phyloP scores from a whole-genome alignment of 2,888 invertebrate species.

The Meloe dianella region DNA sequence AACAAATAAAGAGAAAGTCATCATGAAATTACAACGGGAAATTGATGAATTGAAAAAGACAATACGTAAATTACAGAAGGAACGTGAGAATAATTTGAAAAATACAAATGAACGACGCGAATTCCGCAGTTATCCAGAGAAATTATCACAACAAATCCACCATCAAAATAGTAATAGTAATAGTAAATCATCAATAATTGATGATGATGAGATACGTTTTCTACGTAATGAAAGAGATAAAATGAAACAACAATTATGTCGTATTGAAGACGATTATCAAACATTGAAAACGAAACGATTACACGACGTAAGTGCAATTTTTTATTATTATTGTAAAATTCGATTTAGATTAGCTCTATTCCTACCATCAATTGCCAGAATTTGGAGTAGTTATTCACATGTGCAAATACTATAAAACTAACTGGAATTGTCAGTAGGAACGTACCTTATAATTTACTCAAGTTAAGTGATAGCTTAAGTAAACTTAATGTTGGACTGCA shows the following conservation, averaged over 20 bases:
- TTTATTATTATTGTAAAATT: too few relatives aligned
- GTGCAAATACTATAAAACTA: too few relatives aligned
- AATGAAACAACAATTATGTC: constrained; percentile 63
- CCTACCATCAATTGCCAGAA: too few relatives aligned
- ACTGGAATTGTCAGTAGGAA: too few relatives aligned
- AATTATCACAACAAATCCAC: constrained; percentile 46
- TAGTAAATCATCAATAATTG: constrained; percentile 41
- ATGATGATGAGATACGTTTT: constrained; percentile 62
- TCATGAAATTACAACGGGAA: constrained; percentile 75
- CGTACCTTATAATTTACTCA: too few relatives aligned
- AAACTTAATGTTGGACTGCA: too few relatives aligned
- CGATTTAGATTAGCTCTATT: too few relatives aligned
- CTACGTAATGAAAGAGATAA: constrained; percentile 67
- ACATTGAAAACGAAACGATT: constrained; percentile 77
- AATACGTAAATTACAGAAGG: constrained; percentile 76
- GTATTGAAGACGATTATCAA: constrained; percentile 76
- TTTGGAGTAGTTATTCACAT: too few relatives aligned
- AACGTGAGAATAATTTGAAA: constrained; percentile 68
- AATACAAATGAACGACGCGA: constrained; percentile 57
- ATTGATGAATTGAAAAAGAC: constrained; percentile 78
- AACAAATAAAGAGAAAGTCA: constrained; percentile 74
- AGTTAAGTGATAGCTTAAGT: too few relatives aligned
- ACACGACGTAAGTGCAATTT: constrained; percentile 82
- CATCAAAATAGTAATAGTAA: not conserved
- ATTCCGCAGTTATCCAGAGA: constrained; percentile 53